These are phyloP conservation scores for Drosophila neoperkinsi DNA, from an alignment of 2,888 invertebrate genomes.

Conservation along the genomic window DNA sequence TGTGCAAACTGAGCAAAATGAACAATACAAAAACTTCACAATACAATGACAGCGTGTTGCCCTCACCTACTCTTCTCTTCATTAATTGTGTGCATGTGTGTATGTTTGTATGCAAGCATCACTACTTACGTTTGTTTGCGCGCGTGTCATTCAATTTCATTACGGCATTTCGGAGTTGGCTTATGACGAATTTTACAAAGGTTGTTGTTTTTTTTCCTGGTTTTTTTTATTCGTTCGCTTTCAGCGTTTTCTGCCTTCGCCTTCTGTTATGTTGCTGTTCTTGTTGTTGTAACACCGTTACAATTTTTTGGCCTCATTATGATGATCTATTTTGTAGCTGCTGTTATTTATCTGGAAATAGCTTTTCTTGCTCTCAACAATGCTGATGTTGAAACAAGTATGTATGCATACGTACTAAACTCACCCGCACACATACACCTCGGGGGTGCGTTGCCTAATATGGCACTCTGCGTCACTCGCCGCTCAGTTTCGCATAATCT, in stretches of 20 bases:
- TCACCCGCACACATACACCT: not conserved
- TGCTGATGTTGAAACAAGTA: slow-evolving; percentile 33
- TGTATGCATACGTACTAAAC: not conserved
- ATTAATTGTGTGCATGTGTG: not conserved
- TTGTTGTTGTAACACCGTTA: slow-evolving; percentile 43
- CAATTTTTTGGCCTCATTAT: slow-evolving; percentile 49
- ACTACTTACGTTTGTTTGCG: not conserved
- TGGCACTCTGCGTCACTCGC: not conserved
- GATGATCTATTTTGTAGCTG: slow-evolving; percentile 46
- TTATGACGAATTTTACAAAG: slow-evolving; percentile 50
- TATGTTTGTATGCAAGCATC: not conserved
- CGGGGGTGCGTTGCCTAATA: not conserved
- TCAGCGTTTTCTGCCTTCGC: slow-evolving; percentile 6
- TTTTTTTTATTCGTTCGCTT: slow-evolving; percentile 16
- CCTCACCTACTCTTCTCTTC: not conserved
- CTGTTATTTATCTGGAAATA: slow-evolving; percentile 34
- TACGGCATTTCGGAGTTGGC: slow-evolving; percentile 45
- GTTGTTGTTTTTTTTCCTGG: too few species aligned
- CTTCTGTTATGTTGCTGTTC: slow-evolving; percentile 16
- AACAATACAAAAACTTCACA: slow-evolving; percentile 25
- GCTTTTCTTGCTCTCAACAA: slow-evolving; percentile 24
- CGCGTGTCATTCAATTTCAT: slow-evolving; percentile 24
- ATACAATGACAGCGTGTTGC: slow-evolving; percentile 41
- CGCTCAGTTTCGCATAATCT: not conserved
- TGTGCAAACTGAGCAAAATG: slow-evolving; percentile 57